These are phyloP conservation scores for Caenorhabditis remanei DNA, from an alignment of 1,140 invertebrate species.

Conservation along the genomic window DNA sequence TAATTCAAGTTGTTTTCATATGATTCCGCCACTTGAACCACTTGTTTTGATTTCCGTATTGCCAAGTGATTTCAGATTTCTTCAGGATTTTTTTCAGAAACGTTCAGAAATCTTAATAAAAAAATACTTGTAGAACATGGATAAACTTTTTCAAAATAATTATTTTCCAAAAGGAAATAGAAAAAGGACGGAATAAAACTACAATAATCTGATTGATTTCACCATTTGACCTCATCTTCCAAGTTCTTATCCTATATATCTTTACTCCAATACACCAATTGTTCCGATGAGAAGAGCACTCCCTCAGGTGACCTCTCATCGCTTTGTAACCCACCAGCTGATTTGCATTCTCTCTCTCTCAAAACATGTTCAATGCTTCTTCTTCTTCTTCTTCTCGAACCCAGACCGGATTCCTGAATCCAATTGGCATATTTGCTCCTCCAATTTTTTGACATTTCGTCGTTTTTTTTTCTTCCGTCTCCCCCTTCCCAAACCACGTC, in stretches of 20 bases:
- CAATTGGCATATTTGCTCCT: constrained; percentile 52
- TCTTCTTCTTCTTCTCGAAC: not conserved
- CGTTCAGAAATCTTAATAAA: too few relatives aligned
- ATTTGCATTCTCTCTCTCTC: constrained; percentile 36
- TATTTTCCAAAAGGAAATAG: too few relatives aligned
- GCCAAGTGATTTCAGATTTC: too few relatives aligned
- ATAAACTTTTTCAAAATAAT: too few relatives aligned
- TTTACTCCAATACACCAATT: not conserved
- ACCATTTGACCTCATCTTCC: not conserved
- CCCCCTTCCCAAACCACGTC: not conserved
- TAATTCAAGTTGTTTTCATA: too few relatives aligned
- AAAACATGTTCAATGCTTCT: constrained; percentile 29
- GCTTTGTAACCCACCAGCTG: constrained; percentile 43
- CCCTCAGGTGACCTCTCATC: constrained; percentile 15
- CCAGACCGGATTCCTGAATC: constrained; percentile 17
- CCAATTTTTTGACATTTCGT: constrained; percentile 49
- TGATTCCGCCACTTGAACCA: too few relatives aligned
- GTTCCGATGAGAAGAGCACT: not conserved
- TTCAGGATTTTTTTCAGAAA: too few relatives aligned
- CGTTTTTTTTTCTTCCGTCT: constrained; percentile 18
- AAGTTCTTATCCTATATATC: not conserved
- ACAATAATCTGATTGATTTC: too few relatives aligned
- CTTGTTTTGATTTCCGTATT: too few relatives aligned
- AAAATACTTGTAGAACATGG: too few relatives aligned
- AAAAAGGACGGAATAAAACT: too few relatives aligned